Conservation (phyloP, 2,113 vertebrate species). For the Okapia johnstoni region DNA sequence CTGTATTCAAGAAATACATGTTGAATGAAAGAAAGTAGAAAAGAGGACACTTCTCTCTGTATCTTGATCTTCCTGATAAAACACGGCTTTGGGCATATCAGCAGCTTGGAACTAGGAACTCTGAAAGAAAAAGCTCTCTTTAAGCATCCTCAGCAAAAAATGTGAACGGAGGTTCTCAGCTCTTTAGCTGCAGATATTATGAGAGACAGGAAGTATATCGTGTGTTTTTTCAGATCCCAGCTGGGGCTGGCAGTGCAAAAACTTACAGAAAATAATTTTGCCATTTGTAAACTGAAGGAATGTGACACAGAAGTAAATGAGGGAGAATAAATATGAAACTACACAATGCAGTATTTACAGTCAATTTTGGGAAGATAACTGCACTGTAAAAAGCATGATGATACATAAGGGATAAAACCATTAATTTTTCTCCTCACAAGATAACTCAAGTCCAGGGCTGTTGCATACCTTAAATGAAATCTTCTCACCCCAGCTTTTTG, state of each 20-base stretch:
- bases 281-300: constrained; percentile 54
- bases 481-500: neutral
- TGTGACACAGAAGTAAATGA: constrained; percentile 37
- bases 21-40: neutral
- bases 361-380: neutral
- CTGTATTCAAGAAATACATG: neutral
- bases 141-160: constrained; percentile 47
- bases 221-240: neutral
- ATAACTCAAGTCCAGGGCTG: constrained; percentile 17
- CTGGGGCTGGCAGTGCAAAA: neutral
- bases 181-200: constrained; percentile 27
- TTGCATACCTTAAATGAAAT: constrained; percentile 21
- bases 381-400: neutral
- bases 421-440: neutral
- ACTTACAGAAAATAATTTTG: constrained; percentile 58
- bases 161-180: neutral
- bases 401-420: neutral
- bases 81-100: neutral
- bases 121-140: neutral
- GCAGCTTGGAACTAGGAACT: constrained; percentile 1
- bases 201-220: constrained; percentile 40
- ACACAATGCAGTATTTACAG: neutral
- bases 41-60: neutral
- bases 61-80: constrained; percentile 13
- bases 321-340: neutral